These are phyloP conservation scores for Drosophila kurseongensis DNA, from an alignment of 1,140 invertebrate genomes.

Conservation along the genomic window DNA sequence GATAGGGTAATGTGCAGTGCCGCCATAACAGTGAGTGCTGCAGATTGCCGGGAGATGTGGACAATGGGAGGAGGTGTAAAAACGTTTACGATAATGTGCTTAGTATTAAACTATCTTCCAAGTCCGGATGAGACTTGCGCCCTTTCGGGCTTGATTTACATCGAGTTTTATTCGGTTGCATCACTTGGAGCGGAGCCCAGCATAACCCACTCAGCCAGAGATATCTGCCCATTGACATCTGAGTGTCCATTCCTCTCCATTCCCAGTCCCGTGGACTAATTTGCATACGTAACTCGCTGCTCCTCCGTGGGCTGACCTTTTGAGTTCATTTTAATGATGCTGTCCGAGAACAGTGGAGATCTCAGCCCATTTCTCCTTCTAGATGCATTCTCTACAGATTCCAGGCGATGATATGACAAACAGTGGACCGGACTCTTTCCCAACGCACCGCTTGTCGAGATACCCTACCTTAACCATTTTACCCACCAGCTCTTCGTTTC, in stretches of 20 bases:
- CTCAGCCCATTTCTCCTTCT: conserved; percentile 6
- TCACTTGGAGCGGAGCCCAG: neutral
- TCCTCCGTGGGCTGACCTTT: conserved; percentile 12
- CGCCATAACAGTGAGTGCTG: conserved; percentile 48
- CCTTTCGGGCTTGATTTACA: neutral
- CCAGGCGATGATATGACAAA: conserved; percentile 64
- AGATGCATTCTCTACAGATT: conserved; percentile 46
- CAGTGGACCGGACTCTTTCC: neutral
- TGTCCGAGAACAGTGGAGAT: conserved; percentile 49
- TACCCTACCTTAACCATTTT: neutral
- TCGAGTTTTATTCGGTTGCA: conserved; percentile 1
- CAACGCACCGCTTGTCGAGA: neutral
- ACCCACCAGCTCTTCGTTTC: neutral
- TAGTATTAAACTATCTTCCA: conserved; percentile 23
- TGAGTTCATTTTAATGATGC: conserved; percentile 63
- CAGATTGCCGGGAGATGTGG: conserved; percentile 16
- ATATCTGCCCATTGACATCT: conserved; percentile 57
- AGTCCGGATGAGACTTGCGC: neutral
- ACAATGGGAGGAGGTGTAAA: conserved; percentile 26
- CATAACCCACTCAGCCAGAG: conserved; percentile 1
- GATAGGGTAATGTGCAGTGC: conserved; percentile 67
- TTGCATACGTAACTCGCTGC: conserved; percentile 57
- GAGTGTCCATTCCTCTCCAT: conserved; percentile 19
- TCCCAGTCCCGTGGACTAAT: conserved; percentile 44
- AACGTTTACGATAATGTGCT: conserved; percentile 53